Percentiles rank a stretch among this genome's conserved stretches.
phyloP scores from a whole-genome alignment of 2,797 vertebrate species.

The Numenius phaeopus region DNA sequence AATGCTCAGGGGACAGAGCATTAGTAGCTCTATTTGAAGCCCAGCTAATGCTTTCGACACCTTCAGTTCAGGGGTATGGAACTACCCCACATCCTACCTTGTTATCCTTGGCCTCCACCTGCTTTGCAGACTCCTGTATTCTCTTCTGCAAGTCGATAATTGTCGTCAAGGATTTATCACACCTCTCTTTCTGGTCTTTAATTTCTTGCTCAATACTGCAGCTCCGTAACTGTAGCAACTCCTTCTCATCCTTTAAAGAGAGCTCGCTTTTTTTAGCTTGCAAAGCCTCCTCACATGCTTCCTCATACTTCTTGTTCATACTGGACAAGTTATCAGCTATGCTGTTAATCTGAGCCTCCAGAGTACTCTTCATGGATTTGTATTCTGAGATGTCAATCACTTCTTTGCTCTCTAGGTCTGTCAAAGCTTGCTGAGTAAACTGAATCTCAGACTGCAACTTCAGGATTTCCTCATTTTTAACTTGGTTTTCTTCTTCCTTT shows the following conservation, averaged over 20 bases:
- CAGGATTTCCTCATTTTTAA: conserved; percentile 80
- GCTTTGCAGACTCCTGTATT: conserved; percentile 91
- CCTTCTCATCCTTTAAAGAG: conserved; percentile 81
- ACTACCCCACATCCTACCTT: conserved; percentile 82
- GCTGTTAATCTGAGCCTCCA: conserved; percentile 84
- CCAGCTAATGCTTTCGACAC: not conserved
- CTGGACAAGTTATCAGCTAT: conserved; percentile 79
- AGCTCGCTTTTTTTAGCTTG: conserved; percentile 81
- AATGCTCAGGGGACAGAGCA: not conserved
- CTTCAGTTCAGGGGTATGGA: not conserved
- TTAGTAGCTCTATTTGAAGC: not conserved
- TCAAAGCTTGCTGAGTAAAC: conserved; percentile 80
- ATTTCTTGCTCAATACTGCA: conserved; percentile 90
- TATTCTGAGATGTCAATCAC: conserved; percentile 83
- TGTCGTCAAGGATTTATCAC: conserved; percentile 88
- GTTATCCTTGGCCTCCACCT: conserved; percentile 95
- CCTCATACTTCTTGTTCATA: conserved; percentile 80
- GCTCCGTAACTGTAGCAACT: conserved; percentile 83
- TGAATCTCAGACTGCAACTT: conserved; percentile 86
- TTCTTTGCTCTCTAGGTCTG: conserved; percentile 80
- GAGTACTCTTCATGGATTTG: conserved; percentile 79
- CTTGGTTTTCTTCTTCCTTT: conserved; percentile 83
- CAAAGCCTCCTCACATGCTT: conserved; percentile 79
- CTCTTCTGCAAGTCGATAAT: conserved; percentile 91
- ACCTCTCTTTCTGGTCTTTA: conserved; percentile 89